These are phyloP conservation scores for Salvelinus fontinalis DNA, from an alignment of 2,113 vertebrate species.

Conservation along the genomic window DNA sequence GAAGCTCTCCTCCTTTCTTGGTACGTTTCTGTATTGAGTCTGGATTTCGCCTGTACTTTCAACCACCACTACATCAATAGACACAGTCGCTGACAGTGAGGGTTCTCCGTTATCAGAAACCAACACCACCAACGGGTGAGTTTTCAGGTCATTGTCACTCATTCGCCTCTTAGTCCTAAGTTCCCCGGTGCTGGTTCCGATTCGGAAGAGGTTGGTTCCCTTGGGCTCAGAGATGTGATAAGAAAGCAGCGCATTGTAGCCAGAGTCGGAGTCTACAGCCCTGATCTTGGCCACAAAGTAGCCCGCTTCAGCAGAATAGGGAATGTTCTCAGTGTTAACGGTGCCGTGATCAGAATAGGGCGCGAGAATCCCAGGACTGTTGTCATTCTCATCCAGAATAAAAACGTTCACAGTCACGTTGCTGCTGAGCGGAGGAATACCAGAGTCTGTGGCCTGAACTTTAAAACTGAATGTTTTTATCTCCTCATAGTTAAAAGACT, in stretches of 20 bases:
- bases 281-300: conserved; percentile 67
- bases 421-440: conserved; percentile 69
- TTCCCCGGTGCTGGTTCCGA: conserved; percentile 66
- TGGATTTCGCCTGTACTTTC: conserved; percentile 59
- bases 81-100: conserved; percentile 67
- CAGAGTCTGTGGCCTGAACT: conserved; percentile 74
- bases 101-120: conserved; percentile 69
- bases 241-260: conserved; percentile 66
- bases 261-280: conserved; percentile 64
- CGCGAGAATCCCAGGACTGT: conserved; percentile 55
- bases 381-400: conserved; percentile 72
- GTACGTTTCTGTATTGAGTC: conserved; percentile 56
- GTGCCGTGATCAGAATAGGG: conserved; percentile 64
- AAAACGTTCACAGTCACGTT: conserved; percentile 68
- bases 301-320: conserved; percentile 60
- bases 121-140: conserved; percentile 60
- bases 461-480: conserved; percentile 73
- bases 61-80: conserved; percentile 65
- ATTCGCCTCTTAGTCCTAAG: conserved; percentile 68
- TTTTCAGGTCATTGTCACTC: conserved; percentile 67
- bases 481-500: conserved; percentile 72
- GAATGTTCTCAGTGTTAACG: conserved; percentile 61
- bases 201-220: conserved; percentile 61
- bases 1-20: conserved; percentile 59
- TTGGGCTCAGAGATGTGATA: conserved; percentile 65